Evolutionary conservation across 2,113 vertebrate species (phyloP).

Genomic region (Hystrix cristata): DNA sequence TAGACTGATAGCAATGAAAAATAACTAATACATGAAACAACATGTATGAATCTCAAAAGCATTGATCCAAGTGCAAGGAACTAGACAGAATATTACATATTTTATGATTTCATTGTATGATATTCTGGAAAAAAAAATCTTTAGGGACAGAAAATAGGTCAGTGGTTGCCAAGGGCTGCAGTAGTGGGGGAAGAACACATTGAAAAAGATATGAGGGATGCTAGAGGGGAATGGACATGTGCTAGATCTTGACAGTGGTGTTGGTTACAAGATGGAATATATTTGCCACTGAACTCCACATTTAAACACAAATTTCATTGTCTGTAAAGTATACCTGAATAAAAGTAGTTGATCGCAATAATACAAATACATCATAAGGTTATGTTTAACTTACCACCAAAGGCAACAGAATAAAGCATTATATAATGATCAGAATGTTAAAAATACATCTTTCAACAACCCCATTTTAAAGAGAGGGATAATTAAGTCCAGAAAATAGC

Average conservation of each 20-base stretch:
- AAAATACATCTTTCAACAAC: conserved; percentile 45
- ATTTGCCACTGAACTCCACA: background rate
- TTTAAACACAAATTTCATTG: background rate
- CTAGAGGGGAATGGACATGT: background rate
- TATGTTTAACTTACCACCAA: conserved; percentile 12
- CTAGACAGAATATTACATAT: background rate
- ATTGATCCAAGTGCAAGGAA: background rate
- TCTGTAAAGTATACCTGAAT: background rate
- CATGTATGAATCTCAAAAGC: background rate
- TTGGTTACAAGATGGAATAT: background rate
- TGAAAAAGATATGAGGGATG: background rate
- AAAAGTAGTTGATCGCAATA: background rate
- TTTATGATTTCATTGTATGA: background rate
- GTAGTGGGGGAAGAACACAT: background rate
- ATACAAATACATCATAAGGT: background rate
- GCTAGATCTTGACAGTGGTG: background rate
- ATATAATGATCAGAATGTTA: background rate
- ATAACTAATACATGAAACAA: background rate
- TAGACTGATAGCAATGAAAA: background rate
- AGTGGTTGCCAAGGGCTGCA: background rate
- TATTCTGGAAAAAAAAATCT: conserved; percentile 33
- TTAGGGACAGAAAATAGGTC: background rate
- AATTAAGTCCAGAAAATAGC: background rate
- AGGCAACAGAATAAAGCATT: background rate
- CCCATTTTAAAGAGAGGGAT: background rate